phyloP scores from a whole-genome alignment of 2,888 invertebrate genomes.

The Lepidocyrtoides sp. region DNA sequence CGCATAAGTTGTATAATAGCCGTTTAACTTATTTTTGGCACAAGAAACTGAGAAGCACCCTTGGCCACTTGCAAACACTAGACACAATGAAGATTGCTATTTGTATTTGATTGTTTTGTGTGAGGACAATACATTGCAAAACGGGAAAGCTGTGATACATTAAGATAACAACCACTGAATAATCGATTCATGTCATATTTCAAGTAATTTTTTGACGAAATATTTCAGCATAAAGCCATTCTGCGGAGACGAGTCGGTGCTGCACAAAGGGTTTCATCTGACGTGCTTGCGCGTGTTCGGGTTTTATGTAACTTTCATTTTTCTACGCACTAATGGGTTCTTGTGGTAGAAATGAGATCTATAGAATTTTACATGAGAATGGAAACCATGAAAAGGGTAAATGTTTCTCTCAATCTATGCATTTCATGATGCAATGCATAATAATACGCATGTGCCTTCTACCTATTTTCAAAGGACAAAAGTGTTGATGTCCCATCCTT shows the following conservation, averaged over 20 bases:
- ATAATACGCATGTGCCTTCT: neutral
- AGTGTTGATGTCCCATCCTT: constrained; percentile 33
- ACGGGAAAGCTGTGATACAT: constrained; percentile 23
- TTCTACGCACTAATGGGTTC: constrained; percentile 39
- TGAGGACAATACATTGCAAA: constrained; percentile 24
- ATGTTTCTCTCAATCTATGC: neutral
- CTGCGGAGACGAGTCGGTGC: constrained; percentile 25
- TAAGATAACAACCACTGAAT: constrained; percentile 57
- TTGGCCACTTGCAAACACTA: too few species aligned
- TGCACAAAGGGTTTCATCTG: constrained; percentile 25
- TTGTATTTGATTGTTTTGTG: constrained; percentile 20
- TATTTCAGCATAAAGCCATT: constrained; percentile 24
- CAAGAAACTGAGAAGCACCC: too few species aligned
- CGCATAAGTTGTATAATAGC: neutral
- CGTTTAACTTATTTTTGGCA: too few species aligned
- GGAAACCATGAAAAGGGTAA: constrained; percentile 1
- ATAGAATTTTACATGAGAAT: constrained; percentile 33
- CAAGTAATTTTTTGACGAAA: constrained; percentile 25
- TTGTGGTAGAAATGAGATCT: constrained; percentile 35
- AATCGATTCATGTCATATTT: constrained; percentile 41
- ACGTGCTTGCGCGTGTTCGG: neutral
- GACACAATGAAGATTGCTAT: too few species aligned
- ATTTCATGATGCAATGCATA: too few species aligned
- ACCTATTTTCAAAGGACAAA: neutral
- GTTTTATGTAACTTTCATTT: constrained; percentile 58